Base-by-base conservation (phyloP, 2,113 vertebrate species). In the Macquaria australasica region DNA sequence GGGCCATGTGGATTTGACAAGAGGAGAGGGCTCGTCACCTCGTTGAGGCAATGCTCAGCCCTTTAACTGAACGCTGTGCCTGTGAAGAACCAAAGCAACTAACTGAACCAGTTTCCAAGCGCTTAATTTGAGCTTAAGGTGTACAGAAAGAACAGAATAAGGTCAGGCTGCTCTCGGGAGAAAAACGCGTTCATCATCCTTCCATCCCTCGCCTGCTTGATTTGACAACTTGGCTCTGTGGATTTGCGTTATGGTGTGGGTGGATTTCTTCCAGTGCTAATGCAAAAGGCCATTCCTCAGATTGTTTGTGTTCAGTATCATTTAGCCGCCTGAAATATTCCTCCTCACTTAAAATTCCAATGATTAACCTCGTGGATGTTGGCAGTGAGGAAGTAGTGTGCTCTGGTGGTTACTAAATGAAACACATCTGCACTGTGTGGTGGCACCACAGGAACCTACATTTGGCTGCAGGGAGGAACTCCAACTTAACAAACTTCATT, bases 351-450 rank as follows among this genome's bases (percentile, higher is more conserved):
- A 28, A 43, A 73, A 79, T 66, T 56, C 15, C 67, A 66, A n/a
- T 76, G 62, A 81, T 10, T 69, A 39, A 51, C 53, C 34, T 73
- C 1, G 14, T 55, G 58, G 74, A 43, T 59, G 50, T 18, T 25
- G 72, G 85, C 64, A 8, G 83, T 59, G 73, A 68, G 66, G 85
- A 90, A 89, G 72, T 56, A 75, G 78, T 86, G 88, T 85, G 77
- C 87, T 87, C 87, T 88, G 84, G 78, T 87, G 89, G 88, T 68
- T 79, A 62, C 71, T 75, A 63, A 81, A 70, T 86, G 82, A 87
- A 91, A 85, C 88, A 21, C 88, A 72, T 78, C 72, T 63, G 59
- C 77, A 0, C 63, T 63, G 56, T 63, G 31, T 51, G 68, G 64
- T 31, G 63, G 55, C 64, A 59, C 86, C 79, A 31, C 70, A 82